Base-by-base conservation (phyloP, 2,888 invertebrate species). In the Entomobrya multifasciata region DNA sequence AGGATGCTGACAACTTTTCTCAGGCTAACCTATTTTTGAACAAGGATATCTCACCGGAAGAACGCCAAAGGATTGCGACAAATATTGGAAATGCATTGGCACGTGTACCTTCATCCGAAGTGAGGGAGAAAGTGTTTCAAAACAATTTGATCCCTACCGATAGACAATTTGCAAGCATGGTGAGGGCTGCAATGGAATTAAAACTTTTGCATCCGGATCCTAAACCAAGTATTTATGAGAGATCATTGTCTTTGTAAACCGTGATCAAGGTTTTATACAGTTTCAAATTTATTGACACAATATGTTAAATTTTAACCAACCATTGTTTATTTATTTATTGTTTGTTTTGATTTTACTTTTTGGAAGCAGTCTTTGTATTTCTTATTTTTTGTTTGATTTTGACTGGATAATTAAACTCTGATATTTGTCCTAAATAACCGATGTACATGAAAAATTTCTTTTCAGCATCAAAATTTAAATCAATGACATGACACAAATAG, bases 1-100 rank as follows among this genome's bases (percentile, higher is more conserved):
- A 95, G 4, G 95, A 96, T 92, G 98, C 98, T 90, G 98, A 99
- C 92, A 98, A 99, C 93, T 98, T 95, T 93, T 94, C 95, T 0
- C 99, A 99, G 93, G 95, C 95, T 0, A 95, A 95, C 17, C 92
- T 93, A 0, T 97, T 98, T 93, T 99, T 96, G 94, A 94, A 94
- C 91, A 94, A 96, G 36, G 80, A 76, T 15, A 17, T 86, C 6
- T 3, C 74, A 13, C 17, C 52, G 4, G 86, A 80, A 0, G 80
- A 74, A 15, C 20, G 81, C 13, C 41, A 44, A 1, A 36, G 86
- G 10, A 27, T 86, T 4, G 86, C 60, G 0, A 15, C 41, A 10
- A 86, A 86, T 57, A 65, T 65, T 27, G 65, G 65, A 30, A n/a
- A 36, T 15, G 20, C 67, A 25, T 30, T 82, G 47, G 60, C 30